Percentiles rank a stretch among this genome's conserved stretches.
Conservation (phyloP, 2,113 vertebrate species). For the Oreochromis niloticus region DNA sequence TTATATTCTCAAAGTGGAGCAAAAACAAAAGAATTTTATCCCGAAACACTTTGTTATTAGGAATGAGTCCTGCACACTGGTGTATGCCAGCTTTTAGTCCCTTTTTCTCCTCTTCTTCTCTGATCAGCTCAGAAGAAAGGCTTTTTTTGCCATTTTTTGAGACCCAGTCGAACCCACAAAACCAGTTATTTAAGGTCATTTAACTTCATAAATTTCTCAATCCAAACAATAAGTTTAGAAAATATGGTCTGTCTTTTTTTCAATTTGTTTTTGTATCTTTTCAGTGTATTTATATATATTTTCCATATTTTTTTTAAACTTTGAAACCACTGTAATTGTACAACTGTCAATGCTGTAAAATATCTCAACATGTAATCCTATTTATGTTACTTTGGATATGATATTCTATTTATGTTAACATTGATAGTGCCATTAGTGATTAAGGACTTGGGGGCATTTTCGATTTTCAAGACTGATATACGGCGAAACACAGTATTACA, state of each 20-base stretch:
- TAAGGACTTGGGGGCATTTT: neutral
- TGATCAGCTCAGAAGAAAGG: neutral
- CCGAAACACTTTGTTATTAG: neutral
- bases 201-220: neutral
- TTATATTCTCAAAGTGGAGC: neutral
- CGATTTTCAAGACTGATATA: neutral
- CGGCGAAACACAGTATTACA: neutral
- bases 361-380: slow-evolving; percentile 15
- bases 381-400: slow-evolving; percentile 40
- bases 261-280: neutral
- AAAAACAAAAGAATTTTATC: neutral
- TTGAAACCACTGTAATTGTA: slow-evolving; percentile 20
- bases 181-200: neutral
- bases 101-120: neutral
- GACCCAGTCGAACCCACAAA: neutral
- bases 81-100: neutral
- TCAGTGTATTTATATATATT: slow-evolving; percentile 16
- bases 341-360: slow-evolving; percentile 23
- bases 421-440: neutral
- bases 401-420: slow-evolving; percentile 41
- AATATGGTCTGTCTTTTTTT: neutral
- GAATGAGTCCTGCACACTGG: neutral
- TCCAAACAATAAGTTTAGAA: neutral
- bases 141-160: neutral
- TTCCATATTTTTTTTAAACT: neutral